phyloP scores from a whole-genome alignment of 2,113 vertebrate species.

The Scortum barcoo region DNA sequence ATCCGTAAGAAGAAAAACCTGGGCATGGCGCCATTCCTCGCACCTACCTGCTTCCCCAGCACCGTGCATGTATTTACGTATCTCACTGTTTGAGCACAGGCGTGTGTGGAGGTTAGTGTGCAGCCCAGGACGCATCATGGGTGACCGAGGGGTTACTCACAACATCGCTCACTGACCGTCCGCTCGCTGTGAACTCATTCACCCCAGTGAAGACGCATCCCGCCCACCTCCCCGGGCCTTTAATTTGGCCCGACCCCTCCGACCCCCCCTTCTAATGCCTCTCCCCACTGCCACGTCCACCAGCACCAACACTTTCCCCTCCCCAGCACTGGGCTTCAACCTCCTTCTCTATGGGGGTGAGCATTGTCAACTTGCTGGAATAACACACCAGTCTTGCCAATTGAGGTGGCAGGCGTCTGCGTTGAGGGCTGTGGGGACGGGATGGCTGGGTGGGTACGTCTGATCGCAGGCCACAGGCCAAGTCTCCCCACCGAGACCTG shows the following conservation, averaged over 20 bases:
- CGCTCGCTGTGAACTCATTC: conserved; percentile 61
- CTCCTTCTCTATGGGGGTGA: conserved; percentile 18
- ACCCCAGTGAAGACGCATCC: conserved; percentile 49
- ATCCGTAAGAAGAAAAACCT: conserved; percentile 64
- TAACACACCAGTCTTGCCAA: conserved; percentile 73
- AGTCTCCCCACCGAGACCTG: conserved; percentile 50
- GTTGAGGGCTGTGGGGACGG: conserved; percentile 25
- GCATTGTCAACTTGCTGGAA: conserved; percentile 75
- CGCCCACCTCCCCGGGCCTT: conserved; percentile 36
- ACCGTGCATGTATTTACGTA: conserved; percentile 51
- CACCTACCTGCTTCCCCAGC: conserved; percentile 67
- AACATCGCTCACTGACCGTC: conserved; percentile 44
- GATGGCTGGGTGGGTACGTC: conserved; percentile 34
- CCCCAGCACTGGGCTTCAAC: conserved; percentile 20
- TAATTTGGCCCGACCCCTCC: conserved; percentile 31
- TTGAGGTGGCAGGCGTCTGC: conserved; percentile 41
- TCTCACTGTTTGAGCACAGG: conserved; percentile 57
- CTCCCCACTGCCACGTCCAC: background rate
- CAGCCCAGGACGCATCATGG: conserved; percentile 46
- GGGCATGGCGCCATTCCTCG: conserved; percentile 70
- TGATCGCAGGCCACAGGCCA: conserved; percentile 66
- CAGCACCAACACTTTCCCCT: conserved; percentile 42
- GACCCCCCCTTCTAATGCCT: conserved; percentile 23
- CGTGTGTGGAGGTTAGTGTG: conserved; percentile 26
- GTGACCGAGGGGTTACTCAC: conserved; percentile 50